phyloP scores from a whole-genome alignment of 53 echinoderm and acorn worm species.

The Holothuria leucospilota region DNA sequence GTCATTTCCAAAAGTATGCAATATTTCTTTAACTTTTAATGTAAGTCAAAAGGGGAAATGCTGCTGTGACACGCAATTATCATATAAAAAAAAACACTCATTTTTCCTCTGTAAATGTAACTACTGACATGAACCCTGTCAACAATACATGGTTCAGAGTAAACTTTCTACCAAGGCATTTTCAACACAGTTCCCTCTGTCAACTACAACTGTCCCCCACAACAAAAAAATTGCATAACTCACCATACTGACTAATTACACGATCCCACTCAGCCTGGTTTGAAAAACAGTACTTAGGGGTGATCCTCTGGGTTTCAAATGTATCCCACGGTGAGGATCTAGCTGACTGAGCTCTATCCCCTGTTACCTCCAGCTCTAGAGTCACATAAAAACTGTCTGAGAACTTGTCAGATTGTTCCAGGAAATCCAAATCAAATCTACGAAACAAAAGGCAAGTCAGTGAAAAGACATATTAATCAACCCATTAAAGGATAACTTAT shows the following conservation, averaged over 20 bases:
- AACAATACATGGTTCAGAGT: too few species aligned
- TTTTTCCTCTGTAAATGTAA: too few species aligned
- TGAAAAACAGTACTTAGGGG: constrained; percentile 95
- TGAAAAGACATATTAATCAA: background rate
- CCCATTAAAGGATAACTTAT: too few species aligned
- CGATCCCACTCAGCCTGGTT: constrained; percentile 90
- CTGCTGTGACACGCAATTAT: too few species aligned
- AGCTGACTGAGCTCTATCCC: constrained; percentile 58
- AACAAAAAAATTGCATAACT: constrained; percentile 24
- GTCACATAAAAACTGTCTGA: constrained; percentile 83
- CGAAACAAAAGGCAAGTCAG: background rate
- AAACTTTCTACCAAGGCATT: too few species aligned
- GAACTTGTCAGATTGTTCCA: constrained; percentile 94
- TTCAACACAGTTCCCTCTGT: too few species aligned
- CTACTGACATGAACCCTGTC: too few species aligned
- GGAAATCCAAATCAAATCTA: constrained; percentile 93
- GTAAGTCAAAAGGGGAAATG: too few species aligned
- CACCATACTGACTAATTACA: constrained; percentile 81
- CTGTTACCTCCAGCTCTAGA: constrained; percentile 74
- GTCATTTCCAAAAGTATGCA: too few species aligned
- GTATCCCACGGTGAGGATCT: constrained; percentile 86
- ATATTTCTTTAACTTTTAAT: too few species aligned
- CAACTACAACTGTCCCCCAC: too few species aligned
- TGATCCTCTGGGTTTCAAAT: constrained; percentile 93
- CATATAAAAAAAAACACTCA: too few species aligned